Evolutionary conservation across 2,113 vertebrate species (phyloP).

Genomic region (Rhadina sibilatrix): DNA sequence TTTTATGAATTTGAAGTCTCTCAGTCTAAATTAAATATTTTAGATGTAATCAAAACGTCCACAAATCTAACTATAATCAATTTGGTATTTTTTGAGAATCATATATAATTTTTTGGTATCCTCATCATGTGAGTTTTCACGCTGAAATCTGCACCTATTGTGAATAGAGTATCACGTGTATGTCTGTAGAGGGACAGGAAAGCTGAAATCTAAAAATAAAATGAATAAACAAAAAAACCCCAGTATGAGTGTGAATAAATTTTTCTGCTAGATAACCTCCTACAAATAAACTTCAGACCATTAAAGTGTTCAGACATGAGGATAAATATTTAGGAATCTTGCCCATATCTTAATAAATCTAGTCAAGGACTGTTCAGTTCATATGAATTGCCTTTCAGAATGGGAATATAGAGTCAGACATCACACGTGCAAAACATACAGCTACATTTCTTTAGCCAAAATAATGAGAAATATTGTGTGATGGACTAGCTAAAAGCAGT

Average conservation of each 20-base stretch:
- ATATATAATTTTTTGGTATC: neutral
- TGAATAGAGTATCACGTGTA: neutral
- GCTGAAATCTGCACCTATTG: neutral
- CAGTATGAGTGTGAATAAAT: neutral
- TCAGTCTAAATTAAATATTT: neutral
- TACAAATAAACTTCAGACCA: neutral
- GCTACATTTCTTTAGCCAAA: neutral
- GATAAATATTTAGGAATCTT: neutral
- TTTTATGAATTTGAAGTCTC: neutral
- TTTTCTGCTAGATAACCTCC: neutral
- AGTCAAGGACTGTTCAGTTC: neutral
- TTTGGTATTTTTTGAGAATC: neutral
- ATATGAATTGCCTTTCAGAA: neutral
- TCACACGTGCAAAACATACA: neutral
- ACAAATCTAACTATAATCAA: neutral
- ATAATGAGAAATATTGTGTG: neutral
- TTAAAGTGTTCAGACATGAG: neutral
- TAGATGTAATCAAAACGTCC: neutral
- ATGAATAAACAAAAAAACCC: rapidly evolving
- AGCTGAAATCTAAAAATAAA: neutral
- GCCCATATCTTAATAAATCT: neutral
- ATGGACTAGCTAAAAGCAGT: neutral
- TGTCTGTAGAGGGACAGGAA: neutral
- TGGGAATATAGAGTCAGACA: neutral
- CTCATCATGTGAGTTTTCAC: neutral